Evolutionary conservation across 1,140 invertebrate genomes (phyloP), one percentile per base, ranked within the genome.

Genomic region (Spodoptera litura): DNA sequence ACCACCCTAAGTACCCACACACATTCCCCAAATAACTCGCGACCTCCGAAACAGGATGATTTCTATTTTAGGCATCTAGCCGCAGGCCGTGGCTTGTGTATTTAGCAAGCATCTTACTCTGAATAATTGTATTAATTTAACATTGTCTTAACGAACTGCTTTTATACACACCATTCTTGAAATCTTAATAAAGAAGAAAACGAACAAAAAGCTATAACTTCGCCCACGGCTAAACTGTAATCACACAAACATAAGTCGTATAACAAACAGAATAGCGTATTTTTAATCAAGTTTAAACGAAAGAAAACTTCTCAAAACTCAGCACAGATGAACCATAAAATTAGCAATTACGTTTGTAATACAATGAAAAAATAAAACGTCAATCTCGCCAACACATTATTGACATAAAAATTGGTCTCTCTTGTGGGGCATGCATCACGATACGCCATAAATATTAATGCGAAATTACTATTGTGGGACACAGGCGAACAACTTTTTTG

Each of bases 361-460:
- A 70, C 51, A 70, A 68, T 68, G 49, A 31, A 68, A 68, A 68
- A 71, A 71, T 31, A 68, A 20, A 71, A 1, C 27, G 35, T 9
- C 27, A 52, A 68, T 27, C 13, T 68, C 15, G 5, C 12, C 25
- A 15, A 27, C 52, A 71, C 27, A 55, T 71, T 71, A 71, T 55
- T 71, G 66, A 55, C 66, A 59, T 25, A 70, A 58, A 77, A 78
- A 61, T 79, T 79, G 78, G 49, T 62, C 59, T 68, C 62, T 44
- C 76, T 70, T 61, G 38, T 77, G 71, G 74, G 72, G 52, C 66
- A 55, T 71, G 71, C 76, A 75, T 81, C 56, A 6, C 38, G 81
- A 82, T 82, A 72, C 58, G 81, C 27, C 44, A 82, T 82, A 79
- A 82, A 82, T 82, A 82, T 82, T 79, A 71, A 82, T 38, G 61